phyloP scores from a whole-genome alignment of 2,888 invertebrate species.

The Teleogryllus oceanicus region DNA sequence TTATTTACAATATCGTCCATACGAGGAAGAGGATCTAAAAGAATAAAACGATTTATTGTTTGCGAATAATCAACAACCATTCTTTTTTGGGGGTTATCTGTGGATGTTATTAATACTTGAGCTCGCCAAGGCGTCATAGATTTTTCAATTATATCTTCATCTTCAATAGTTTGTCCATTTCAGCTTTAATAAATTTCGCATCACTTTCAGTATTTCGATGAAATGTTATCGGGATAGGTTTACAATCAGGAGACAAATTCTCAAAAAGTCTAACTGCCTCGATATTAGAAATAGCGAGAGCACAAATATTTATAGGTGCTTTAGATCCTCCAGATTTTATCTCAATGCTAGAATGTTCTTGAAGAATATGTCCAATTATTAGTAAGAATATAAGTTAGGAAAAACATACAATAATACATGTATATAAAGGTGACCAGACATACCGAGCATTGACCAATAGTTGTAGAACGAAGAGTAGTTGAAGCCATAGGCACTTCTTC shows the following conservation, averaged over 20 bases:
- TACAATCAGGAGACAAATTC: slow-evolving; percentile 12
- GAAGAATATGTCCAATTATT: slow-evolving; percentile 21
- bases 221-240: slow-evolving; percentile 26
- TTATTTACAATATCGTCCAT: slow-evolving; percentile 34
- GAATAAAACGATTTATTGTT: slow-evolving; percentile 39
- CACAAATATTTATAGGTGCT: background rate
- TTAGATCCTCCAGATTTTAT: slow-evolving; percentile 12
- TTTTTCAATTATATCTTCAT: slow-evolving; percentile 18
- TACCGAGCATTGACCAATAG: background rate
- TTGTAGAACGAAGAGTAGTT: background rate
- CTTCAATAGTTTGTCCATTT: background rate
- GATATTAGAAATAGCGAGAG: background rate
- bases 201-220: background rate
- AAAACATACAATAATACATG: background rate
- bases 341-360: background rate
- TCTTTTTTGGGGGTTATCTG: slow-evolving; percentile 37
- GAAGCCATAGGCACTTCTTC: slow-evolving; percentile 18
- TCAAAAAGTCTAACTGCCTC: slow-evolving; percentile 5
- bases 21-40: slow-evolving; percentile 35
- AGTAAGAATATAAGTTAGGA: background rate
- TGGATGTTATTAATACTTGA: slow-evolving; percentile 37
- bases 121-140: slow-evolving; percentile 22
- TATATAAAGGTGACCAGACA: background rate
- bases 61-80: slow-evolving; percentile 40
- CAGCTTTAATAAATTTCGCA: background rate